Conservation (phyloP, 1,140 invertebrate species). For the Drosophila burlai region DNA sequence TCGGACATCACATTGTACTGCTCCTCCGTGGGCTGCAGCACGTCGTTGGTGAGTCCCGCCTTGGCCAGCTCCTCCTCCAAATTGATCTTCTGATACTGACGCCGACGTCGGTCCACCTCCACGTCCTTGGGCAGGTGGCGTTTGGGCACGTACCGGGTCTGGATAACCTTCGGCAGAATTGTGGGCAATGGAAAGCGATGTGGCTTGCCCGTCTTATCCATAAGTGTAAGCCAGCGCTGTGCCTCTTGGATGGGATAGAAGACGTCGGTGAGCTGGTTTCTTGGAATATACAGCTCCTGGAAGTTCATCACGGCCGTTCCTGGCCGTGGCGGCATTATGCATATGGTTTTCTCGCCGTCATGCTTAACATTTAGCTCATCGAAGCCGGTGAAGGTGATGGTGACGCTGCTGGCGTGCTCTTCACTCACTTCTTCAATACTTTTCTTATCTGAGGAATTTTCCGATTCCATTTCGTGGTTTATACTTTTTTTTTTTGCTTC, state of each 20-base stretch:
- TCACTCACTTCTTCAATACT: background rate
- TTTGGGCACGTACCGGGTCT: slow-evolving; percentile 64
- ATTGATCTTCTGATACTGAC: slow-evolving; percentile 70
- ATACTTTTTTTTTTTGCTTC: background rate
- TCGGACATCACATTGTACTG: slow-evolving; percentile 72
- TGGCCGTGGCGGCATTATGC: slow-evolving; percentile 69
- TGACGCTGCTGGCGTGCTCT: background rate
- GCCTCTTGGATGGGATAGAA: slow-evolving; percentile 71
- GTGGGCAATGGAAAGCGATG: slow-evolving; percentile 77
- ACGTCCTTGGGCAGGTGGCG: slow-evolving; percentile 78
- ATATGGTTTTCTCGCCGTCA: slow-evolving; percentile 36
- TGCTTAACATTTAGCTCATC: background rate
- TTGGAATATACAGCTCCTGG: slow-evolving; percentile 63
- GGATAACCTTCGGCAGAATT: slow-evolving; percentile 77
- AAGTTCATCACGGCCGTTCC: slow-evolving; percentile 65
- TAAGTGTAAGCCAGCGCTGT: slow-evolving; percentile 74
- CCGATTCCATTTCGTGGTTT: background rate
- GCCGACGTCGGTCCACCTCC: slow-evolving; percentile 72
- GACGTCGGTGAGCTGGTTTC: slow-evolving; percentile 56
- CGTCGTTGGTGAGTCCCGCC: slow-evolving; percentile 54
- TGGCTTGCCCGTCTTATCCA: slow-evolving; percentile 55
- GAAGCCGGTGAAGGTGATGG: background rate
- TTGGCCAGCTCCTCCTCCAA: slow-evolving; percentile 56
- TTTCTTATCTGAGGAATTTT: background rate
- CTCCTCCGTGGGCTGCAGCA: slow-evolving; percentile 74